phyloP scores from a whole-genome alignment of 2,113 vertebrate genomes.

The Perca flavescens region DNA sequence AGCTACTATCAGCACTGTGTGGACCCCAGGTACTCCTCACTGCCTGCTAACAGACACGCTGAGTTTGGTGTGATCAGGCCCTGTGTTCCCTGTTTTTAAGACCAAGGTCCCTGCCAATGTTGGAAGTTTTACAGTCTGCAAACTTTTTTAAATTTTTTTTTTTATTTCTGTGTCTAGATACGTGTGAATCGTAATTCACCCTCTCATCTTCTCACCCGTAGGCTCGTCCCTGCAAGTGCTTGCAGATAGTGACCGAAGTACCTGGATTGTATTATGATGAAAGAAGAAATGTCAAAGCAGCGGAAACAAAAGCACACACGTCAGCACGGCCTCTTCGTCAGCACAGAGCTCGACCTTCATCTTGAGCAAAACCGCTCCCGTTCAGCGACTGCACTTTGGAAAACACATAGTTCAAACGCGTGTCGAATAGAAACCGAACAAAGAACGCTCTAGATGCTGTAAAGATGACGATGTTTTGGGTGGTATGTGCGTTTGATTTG shows the following conservation, averaged over 20 bases:
- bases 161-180: neutral
- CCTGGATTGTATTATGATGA: constrained; percentile 91
- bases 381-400: constrained; percentile 12
- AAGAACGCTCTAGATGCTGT: constrained; percentile 12
- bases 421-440: constrained; percentile 33
- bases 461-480: constrained; percentile 20
- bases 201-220: constrained; percentile 45
- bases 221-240: constrained; percentile 92
- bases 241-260: constrained; percentile 91
- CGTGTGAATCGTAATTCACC: neutral
- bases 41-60: neutral
- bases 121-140: neutral
- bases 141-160: neutral
- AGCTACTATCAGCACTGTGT: neutral
- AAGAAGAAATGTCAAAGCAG: constrained; percentile 23
- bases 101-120: neutral
- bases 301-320: neutral
- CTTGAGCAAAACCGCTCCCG: neutral
- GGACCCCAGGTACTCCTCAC: neutral
- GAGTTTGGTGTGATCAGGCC: neutral
- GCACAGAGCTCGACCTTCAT: neutral
- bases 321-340: neutral
- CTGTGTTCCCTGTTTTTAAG: neutral
- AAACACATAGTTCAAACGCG: constrained; percentile 14
- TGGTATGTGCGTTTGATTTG: constrained; percentile 32